Conservation (phyloP, 2,113 vertebrate species). For the Balaeniceps rex region DNA sequence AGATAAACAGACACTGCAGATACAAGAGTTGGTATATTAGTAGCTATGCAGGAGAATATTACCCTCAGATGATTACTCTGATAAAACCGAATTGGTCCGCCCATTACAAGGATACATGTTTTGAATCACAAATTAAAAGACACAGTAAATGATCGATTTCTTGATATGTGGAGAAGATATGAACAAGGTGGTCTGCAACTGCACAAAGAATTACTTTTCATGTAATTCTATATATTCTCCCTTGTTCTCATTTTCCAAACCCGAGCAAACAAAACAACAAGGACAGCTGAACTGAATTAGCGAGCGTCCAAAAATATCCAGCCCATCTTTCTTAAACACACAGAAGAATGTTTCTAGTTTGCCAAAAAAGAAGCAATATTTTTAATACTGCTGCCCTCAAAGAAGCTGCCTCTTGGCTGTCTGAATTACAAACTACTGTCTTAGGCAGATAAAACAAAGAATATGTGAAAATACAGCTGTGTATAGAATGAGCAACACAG, state of each 20-base stretch:
- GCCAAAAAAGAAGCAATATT: conserved; percentile 39
- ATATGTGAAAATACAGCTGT: background rate
- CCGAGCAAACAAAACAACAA: conserved; percentile 24
- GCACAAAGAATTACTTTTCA: background rate
- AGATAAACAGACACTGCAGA: background rate
- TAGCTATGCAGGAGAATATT: background rate
- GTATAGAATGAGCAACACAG: background rate
- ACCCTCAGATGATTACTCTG: background rate
- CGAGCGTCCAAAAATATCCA: conserved; percentile 38
- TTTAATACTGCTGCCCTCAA: conserved; percentile 31
- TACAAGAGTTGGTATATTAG: background rate
- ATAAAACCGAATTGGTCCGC: background rate
- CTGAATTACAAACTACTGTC: conserved; percentile 36
- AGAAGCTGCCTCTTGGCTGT: conserved; percentile 21
- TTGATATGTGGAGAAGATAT: background rate
- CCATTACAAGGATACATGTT: background rate
- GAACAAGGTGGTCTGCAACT: background rate
- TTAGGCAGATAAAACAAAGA: conserved; percentile 11
- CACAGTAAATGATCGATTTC: background rate
- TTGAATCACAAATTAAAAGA: conserved; percentile 6
- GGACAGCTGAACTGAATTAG: conserved; percentile 56
- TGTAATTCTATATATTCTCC: background rate
- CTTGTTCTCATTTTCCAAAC: background rate
- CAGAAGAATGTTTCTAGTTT: conserved; percentile 6
- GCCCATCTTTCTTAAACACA: conserved; percentile 29